phyloP scores from a whole-genome alignment of 2,113 vertebrate genomes.

The Ammodramus savannarum region DNA sequence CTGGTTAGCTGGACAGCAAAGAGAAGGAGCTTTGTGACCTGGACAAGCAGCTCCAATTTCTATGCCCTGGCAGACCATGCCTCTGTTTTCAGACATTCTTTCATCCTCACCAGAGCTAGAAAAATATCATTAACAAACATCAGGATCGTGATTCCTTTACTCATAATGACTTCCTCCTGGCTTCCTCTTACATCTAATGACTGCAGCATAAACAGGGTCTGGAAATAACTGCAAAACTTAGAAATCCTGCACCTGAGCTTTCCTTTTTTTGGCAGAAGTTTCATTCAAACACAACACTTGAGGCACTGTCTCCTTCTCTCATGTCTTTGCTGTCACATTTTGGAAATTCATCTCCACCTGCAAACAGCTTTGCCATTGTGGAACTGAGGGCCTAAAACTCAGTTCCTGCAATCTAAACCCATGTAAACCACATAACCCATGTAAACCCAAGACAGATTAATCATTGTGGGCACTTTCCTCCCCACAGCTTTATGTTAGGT shows the following conservation, averaged over 20 bases:
- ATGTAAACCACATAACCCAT: too few species aligned
- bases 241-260: not conserved
- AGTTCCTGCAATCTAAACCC: not conserved
- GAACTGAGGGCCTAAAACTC: not conserved
- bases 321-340: not conserved
- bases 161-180: not conserved
- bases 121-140: not conserved
- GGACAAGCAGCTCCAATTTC: not conserved
- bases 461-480: not conserved
- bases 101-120: not conserved
- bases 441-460: not conserved
- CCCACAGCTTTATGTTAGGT: not conserved
- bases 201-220: not conserved
- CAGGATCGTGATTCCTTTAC: not conserved
- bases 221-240: not conserved
- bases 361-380: not conserved
- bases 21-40: not conserved
- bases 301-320: not conserved
- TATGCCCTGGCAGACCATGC: not conserved
- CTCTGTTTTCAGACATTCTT: not conserved
- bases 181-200: not conserved
- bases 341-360: not conserved
- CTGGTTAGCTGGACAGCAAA: not conserved
- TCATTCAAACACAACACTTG: not conserved
- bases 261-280: not conserved